Conservation (phyloP, 2,888 invertebrate species). For the Cartodere bifasciata region DNA sequence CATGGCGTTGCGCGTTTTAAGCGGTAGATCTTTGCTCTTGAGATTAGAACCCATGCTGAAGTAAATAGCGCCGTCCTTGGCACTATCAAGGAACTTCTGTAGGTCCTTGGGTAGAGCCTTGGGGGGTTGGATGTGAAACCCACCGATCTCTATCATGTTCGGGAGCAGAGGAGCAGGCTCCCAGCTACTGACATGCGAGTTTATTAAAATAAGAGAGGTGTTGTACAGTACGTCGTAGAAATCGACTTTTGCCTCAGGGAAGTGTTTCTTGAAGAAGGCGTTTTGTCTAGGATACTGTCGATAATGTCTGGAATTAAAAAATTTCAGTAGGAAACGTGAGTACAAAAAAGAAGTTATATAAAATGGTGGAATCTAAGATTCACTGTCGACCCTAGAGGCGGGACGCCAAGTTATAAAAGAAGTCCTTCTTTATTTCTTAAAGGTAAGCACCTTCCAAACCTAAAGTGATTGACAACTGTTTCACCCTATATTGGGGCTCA, state of each 20-base stretch:
- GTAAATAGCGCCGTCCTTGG: conserved; percentile 42
- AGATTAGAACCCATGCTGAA: conserved; percentile 49
- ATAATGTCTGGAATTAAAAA: no score
- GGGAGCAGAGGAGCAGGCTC: conserved; percentile 39
- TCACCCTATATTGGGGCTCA: no score
- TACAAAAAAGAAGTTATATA: no score
- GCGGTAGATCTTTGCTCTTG: conserved; percentile 41
- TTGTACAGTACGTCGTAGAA: conserved; percentile 21
- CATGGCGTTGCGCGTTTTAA: conserved; percentile 39
- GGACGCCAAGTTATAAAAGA: no score
- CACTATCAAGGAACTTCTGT: conserved; percentile 38
- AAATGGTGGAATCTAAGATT: no score
- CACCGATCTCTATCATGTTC: conserved; percentile 45
- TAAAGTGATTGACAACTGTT: no score
- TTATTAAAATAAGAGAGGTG: conserved; percentile 22
- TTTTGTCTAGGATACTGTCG: conserved; percentile 17
- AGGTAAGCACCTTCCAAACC: no score
- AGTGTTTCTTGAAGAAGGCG: conserved; percentile 19
- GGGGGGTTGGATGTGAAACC: conserved; percentile 32
- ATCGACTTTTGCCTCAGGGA: conserved; percentile 20
- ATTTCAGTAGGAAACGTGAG: no score
- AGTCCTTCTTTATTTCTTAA: no score
- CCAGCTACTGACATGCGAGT: conserved; percentile 39
- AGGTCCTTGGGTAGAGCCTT: conserved; percentile 33
- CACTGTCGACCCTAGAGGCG: no score